Conservation (phyloP, 2,888 invertebrate genomes). For the Catocala nupta region DNA sequence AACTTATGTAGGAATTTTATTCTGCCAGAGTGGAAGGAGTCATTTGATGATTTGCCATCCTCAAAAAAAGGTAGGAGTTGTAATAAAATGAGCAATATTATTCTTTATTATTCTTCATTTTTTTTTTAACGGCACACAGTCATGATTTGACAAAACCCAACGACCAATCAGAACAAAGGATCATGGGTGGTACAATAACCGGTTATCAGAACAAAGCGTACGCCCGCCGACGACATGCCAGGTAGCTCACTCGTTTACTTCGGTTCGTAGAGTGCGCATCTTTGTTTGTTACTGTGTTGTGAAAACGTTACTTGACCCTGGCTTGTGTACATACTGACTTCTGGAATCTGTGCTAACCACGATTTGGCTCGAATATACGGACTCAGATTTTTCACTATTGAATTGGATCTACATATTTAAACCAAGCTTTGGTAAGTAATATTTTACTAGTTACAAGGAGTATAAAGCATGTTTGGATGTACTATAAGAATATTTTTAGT, state of each 20-base stretch:
- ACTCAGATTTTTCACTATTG: too few species aligned
- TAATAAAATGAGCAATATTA: background rate
- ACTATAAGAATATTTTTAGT: too few species aligned
- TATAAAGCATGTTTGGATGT: too few species aligned
- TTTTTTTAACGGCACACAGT: too few species aligned
- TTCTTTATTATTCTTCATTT: too few species aligned
- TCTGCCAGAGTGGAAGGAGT: background rate
- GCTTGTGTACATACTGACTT: slow-evolving; percentile 4
- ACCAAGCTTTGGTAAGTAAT: too few species aligned
- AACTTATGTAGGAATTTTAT: too few species aligned
- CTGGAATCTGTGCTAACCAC: slow-evolving; percentile 3
- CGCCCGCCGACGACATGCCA: slow-evolving; percentile 1
- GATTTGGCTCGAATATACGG: slow-evolving; percentile 4
- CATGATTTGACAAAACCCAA: too few species aligned
- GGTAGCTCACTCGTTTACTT: slow-evolving; percentile 4
- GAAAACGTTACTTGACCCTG: slow-evolving; percentile 1
- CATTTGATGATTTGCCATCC: background rate
- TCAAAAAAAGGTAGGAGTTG: background rate
- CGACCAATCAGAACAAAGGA: slow-evolving; percentile 4
- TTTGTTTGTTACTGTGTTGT: slow-evolving; percentile 4
- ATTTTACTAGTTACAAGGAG: too few species aligned
- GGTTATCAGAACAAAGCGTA: slow-evolving; percentile 3
- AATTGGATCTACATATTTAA: too few species aligned
- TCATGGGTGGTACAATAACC: slow-evolving; percentile 1
- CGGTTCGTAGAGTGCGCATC: slow-evolving; percentile 3